Evolutionary conservation across 2,797 vertebrate genomes (phyloP).

Genomic region (Parauchenoglanis punctatus): DNA sequence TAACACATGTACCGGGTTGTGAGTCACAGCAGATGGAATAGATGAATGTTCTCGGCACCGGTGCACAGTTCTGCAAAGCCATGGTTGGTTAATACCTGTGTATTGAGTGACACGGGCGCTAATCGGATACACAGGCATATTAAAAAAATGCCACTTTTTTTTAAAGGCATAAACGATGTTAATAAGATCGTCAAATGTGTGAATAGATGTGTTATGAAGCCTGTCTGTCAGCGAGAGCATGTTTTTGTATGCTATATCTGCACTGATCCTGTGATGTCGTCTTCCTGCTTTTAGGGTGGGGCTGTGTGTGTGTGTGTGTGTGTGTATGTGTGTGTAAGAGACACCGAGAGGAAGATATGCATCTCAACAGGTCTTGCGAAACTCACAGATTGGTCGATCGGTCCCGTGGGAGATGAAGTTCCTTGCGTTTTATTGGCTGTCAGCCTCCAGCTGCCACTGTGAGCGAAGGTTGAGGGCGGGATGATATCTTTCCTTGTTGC

Average conservation of each 20-base stretch:
- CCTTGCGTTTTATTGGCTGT: conserved; percentile 67
- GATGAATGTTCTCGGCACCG: conserved; percentile 23
- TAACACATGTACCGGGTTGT: conserved; percentile 10
- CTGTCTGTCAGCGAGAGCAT: background rate
- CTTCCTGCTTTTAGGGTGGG: conserved; percentile 55
- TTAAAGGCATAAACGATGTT: background rate
- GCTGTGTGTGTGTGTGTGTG: conserved; percentile 55
- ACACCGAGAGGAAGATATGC: conserved; percentile 62
- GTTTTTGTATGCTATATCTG: conserved; percentile 46
- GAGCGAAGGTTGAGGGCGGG: conserved; percentile 75
- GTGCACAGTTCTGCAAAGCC: conserved; percentile 15
- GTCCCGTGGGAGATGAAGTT: conserved; percentile 54
- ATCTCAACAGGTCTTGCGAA: conserved; percentile 59
- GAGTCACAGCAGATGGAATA: conserved; percentile 10
- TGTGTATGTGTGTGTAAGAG: conserved; percentile 59
- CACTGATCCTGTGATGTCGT: conserved; percentile 48
- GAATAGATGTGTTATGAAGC: background rate
- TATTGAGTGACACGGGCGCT: background rate
- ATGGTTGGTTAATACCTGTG: conserved; percentile 15
- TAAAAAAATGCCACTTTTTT: background rate
- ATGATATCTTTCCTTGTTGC: conserved; percentile 78
- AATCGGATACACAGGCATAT: background rate
- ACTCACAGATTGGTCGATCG: conserved; percentile 66
- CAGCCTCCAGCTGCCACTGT: conserved; percentile 68
- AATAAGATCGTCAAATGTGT: conserved; percentile 31